phyloP scores from a whole-genome alignment of 1,140 invertebrate genomes.

The Drosophila obscura region DNA sequence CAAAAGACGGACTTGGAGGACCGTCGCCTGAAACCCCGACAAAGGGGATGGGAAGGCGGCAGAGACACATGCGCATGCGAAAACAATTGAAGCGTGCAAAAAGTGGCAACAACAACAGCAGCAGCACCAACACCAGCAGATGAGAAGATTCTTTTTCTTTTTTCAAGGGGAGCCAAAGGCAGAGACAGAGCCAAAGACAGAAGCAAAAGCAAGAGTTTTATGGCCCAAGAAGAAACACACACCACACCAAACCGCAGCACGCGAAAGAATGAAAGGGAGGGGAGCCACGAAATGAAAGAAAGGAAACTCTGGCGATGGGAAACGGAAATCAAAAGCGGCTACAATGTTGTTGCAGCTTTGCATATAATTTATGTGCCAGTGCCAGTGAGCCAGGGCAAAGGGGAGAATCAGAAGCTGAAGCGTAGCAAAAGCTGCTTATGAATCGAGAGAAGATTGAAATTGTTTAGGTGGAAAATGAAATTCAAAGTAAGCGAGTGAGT shows the following conservation, averaged over 20 bases:
- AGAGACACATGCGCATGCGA: conserved; percentile 68
- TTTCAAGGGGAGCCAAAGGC: not conserved
- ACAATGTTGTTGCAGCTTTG: conserved; percentile 71
- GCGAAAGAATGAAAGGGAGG: conserved; percentile 59
- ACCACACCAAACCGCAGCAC: conserved; percentile 62
- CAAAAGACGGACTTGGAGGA: conserved; percentile 9
- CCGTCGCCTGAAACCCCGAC: conserved; percentile 11
- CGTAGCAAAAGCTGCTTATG: conserved; percentile 75
- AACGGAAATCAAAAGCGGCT: conserved; percentile 83
- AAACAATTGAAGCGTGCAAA: conserved; percentile 81
- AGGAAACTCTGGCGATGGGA: conserved; percentile 79
- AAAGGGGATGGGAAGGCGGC: conserved; percentile 21
- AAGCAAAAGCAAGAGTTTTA: conserved; percentile 71
- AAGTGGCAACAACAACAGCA: conserved; percentile 39
- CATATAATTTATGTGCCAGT: conserved; percentile 73
- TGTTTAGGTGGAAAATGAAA: conserved; percentile 69
- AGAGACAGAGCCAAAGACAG: conserved; percentile 32
- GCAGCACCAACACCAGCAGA: conserved; percentile 1
- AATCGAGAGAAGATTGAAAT: conserved; percentile 61
- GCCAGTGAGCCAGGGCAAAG: conserved; percentile 15
- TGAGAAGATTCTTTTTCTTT: conserved; percentile 5
- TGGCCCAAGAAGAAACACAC: conserved; percentile 48
- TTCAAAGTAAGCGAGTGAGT: conserved; percentile 15
- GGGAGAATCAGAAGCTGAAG: conserved; percentile 21
- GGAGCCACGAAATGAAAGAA: conserved; percentile 49